Conservation (phyloP, 1,140 invertebrate species). For the Conus betulinus region DNA sequence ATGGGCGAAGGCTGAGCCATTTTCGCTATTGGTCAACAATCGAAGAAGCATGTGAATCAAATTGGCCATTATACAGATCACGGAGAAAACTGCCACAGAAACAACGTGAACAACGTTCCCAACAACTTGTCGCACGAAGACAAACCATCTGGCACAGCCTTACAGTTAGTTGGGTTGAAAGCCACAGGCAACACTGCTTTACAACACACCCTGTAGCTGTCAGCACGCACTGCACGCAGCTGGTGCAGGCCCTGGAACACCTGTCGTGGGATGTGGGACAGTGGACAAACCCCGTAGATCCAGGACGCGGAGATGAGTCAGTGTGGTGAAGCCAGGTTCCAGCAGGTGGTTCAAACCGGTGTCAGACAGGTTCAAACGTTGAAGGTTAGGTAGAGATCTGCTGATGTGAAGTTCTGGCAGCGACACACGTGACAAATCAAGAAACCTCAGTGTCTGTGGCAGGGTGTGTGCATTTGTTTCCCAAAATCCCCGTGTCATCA, state of each 20-base stretch:
- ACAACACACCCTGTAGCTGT: conserved; percentile 28
- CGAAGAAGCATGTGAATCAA: conserved; percentile 38
- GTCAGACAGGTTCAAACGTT: too few species aligned
- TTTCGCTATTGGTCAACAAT: conserved; percentile 25
- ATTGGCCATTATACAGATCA: conserved; percentile 49
- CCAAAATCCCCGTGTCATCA: neutral
- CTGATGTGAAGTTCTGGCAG: too few species aligned
- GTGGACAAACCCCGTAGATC: conserved; percentile 1
- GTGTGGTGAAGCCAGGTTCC: neutral
- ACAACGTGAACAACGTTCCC: neutral
- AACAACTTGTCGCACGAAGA: conserved; percentile 31
- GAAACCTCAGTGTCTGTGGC: too few species aligned
- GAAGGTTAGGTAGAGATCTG: too few species aligned
- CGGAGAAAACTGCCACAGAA: too few species aligned
- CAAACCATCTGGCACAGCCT: neutral
- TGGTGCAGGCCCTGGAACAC: neutral
- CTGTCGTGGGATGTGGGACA: neutral
- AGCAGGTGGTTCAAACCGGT: too few species aligned
- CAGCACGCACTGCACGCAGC: neutral
- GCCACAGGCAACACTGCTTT: neutral
- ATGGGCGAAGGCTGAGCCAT: conserved; percentile 49
- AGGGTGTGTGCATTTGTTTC: too few species aligned
- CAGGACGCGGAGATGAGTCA: neutral
- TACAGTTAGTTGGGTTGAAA: neutral
- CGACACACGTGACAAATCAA: too few species aligned